phyloP scores from a whole-genome alignment of 2,888 invertebrate species.

The Laothoe populi region DNA sequence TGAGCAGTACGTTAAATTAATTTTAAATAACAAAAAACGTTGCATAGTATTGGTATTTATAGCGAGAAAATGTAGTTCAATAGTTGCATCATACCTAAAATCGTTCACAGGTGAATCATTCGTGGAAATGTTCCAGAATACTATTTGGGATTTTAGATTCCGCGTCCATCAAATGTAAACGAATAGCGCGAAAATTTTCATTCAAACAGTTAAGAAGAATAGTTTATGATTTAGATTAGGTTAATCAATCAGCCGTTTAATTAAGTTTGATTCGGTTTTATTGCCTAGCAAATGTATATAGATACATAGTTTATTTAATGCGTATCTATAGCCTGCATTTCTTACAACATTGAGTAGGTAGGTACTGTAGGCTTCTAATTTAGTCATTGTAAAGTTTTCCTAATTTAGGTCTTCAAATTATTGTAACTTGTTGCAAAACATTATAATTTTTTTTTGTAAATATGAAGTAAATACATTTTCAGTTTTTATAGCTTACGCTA shows the following conservation, averaged over 20 bases:
- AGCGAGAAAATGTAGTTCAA: conserved; percentile 48
- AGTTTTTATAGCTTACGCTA: too few species aligned
- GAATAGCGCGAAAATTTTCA: not conserved
- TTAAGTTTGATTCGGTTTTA: not conserved
- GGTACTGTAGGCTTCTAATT: too few species aligned
- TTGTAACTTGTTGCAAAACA: too few species aligned
- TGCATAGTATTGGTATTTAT: conserved; percentile 16
- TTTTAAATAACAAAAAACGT: conserved; percentile 6
- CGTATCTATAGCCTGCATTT: too few species aligned
- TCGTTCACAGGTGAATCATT: conserved; percentile 72
- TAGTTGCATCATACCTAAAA: conserved; percentile 76
- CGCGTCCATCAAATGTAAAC: not conserved
- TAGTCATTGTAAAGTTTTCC: too few species aligned
- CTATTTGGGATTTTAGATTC: conserved; percentile 40
- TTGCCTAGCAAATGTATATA: too few species aligned
- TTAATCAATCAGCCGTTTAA: not conserved
- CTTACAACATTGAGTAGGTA: too few species aligned
- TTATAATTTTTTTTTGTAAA: too few species aligned
- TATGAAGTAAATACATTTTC: too few species aligned
- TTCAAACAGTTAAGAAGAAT: not conserved
- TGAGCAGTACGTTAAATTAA: not conserved
- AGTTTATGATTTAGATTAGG: too few species aligned
- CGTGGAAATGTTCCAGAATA: conserved; percentile 72
- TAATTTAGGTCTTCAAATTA: too few species aligned
- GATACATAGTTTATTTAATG: too few species aligned